Evolutionary conservation across 2,113 vertebrate species (phyloP).

Genomic region (Enhydra lutris): DNA sequence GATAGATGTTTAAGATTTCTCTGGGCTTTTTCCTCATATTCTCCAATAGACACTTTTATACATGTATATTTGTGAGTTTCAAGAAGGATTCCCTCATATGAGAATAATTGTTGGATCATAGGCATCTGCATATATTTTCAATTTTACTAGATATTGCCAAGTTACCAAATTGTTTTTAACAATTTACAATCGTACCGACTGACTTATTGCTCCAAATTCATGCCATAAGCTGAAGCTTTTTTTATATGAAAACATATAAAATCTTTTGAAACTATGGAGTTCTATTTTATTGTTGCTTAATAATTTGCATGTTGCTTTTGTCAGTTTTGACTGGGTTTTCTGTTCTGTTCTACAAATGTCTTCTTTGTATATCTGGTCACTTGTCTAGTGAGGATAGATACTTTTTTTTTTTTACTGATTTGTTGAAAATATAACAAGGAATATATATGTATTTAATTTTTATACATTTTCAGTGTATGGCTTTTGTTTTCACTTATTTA

Average conservation of each 20-base stretch:
- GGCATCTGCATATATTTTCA: neutral
- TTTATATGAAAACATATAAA: neutral
- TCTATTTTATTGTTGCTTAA: neutral
- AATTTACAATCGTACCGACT: neutral
- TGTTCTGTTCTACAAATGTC: neutral
- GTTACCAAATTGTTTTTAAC: neutral
- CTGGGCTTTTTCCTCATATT: neutral
- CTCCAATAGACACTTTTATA: neutral
- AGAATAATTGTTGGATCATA: neutral
- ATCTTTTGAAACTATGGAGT: neutral
- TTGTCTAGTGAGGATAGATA: neutral
- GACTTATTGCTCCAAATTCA: neutral
- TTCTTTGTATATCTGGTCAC: neutral
- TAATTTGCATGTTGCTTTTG: neutral
- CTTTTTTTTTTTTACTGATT: neutral
- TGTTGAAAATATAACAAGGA: neutral
- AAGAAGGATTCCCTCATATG: neutral
- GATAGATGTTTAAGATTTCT: neutral
- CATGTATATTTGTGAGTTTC: neutral
- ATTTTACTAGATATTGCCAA: neutral
- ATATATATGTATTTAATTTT: neutral
- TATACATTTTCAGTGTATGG: neutral
- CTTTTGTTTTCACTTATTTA: neutral
- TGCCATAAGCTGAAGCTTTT: neutral
- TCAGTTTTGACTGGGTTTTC: neutral